Evolutionary conservation across 2,113 vertebrate species (phyloP).

Genomic region (Anarrhichthys ocellatus): DNA sequence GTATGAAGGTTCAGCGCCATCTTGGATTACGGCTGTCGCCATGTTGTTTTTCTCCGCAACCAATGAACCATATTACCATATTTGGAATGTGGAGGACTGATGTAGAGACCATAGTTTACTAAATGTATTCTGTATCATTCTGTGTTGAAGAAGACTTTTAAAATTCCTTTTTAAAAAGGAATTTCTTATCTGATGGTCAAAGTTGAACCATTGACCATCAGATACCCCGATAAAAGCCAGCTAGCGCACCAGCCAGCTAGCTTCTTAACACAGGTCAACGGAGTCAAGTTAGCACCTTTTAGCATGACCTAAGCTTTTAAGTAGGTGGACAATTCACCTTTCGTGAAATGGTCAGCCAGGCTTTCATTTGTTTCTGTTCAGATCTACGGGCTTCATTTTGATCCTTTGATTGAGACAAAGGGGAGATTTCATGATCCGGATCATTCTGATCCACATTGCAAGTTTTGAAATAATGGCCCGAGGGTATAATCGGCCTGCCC

Average conservation of each 20-base stretch:
- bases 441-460: neutral
- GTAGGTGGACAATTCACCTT: neutral
- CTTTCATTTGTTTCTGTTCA: neutral
- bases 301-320: neutral
- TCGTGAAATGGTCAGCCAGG: neutral
- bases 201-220: too few relatives aligned
- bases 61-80: too few relatives aligned
- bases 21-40: too few relatives aligned
- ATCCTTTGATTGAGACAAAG: neutral
- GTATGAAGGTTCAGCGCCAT: too few relatives aligned
- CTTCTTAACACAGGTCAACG: neutral
- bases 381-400: neutral
- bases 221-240: too few relatives aligned
- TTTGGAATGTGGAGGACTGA: too few relatives aligned
- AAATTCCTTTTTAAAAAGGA: too few relatives aligned
- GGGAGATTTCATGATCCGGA: neutral
- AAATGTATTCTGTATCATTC: neutral
- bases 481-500: conserved; percentile 19
- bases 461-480: neutral
- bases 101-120: neutral
- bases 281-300: neutral
- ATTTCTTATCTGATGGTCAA: too few relatives aligned
- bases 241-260: too few relatives aligned
- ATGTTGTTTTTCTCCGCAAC: too few relatives aligned
- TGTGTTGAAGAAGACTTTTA: too few relatives aligned